Conservation (phyloP, 1,140 invertebrate species). For the Zophobas morio region DNA sequence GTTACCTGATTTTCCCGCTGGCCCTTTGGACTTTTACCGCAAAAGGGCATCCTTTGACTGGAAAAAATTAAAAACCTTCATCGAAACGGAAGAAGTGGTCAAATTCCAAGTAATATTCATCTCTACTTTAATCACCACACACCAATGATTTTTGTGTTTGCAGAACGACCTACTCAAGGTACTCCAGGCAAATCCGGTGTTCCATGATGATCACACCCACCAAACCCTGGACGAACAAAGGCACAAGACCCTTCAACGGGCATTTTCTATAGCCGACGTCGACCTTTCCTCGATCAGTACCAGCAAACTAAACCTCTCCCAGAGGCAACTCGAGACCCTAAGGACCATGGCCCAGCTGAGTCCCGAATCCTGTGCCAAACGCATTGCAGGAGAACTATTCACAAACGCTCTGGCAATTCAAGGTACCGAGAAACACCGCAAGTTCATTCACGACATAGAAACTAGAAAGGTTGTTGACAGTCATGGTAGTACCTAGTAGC, state of each 20-base stretch:
- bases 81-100: slow-evolving; percentile 81
- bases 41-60: slow-evolving; percentile 84
- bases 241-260: slow-evolving; percentile 75
- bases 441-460: slow-evolving; percentile 77
- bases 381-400: slow-evolving; percentile 69
- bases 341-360: slow-evolving; percentile 46
- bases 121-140: background rate
- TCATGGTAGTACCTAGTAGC: slow-evolving; percentile 55
- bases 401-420: slow-evolving; percentile 77
- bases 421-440: slow-evolving; percentile 82
- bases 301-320: slow-evolving; percentile 30
- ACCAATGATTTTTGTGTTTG: background rate
- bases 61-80: slow-evolving; percentile 81
- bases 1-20: slow-evolving; percentile 71
- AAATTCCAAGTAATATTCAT: slow-evolving; percentile 76
- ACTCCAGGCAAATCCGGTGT: slow-evolving; percentile 44
- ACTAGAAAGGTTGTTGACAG: slow-evolving; percentile 76
- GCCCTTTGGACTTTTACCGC: slow-evolving; percentile 82
- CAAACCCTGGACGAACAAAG: slow-evolving; percentile 75
- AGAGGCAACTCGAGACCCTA: slow-evolving; percentile 66
- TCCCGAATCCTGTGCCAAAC: slow-evolving; percentile 52
- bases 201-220: slow-evolving; percentile 12
- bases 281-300: slow-evolving; percentile 3
- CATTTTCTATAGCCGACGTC: slow-evolving; percentile 72
- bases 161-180: slow-evolving; percentile 50